phyloP scores from a whole-genome alignment of 1,140 invertebrate species.

The Lordiphosa stackelbergi region DNA sequence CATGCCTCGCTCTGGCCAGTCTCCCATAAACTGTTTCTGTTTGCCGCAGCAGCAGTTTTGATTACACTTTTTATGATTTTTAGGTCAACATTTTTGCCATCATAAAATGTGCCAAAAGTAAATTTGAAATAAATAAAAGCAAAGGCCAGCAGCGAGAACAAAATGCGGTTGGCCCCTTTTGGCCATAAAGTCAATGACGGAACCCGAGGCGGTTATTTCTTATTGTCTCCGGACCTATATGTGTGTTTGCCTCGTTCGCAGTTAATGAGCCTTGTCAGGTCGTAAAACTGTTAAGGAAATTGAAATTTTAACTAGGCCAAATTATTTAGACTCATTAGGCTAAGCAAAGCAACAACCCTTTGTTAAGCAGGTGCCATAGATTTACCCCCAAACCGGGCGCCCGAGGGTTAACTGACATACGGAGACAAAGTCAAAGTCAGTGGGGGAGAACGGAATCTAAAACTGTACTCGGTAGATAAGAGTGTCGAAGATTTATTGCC shows the following conservation, averaged over 20 bases:
- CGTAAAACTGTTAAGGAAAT: conserved; percentile 45
- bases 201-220: conserved; percentile 12
- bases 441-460: conserved; percentile 4
- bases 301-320: conserved; percentile 38
- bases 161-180: conserved; percentile 44
- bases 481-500: conserved; percentile 74
- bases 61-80: conserved; percentile 76
- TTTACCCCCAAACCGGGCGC: conserved; percentile 18
- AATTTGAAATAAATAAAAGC: conserved; percentile 71
- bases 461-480: conserved; percentile 70
- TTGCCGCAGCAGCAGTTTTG: conserved; percentile 33
- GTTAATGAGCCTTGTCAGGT: conserved; percentile 47
- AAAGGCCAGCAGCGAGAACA: conserved; percentile 23
- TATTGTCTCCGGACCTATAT: conserved; percentile 46
- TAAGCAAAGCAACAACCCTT: conserved; percentile 26
- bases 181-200: conserved; percentile 22
- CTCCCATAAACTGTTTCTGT: conserved; percentile 55
- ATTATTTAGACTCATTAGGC: conserved; percentile 43
- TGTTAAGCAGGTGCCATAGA: conserved; percentile 66
- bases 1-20: conserved; percentile 4
- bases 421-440: conserved; percentile 22
- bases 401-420: conserved; percentile 19
- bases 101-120: conserved; percentile 71
- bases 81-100: conserved; percentile 76
- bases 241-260: conserved; percentile 51